Evolutionary conservation across 2,113 vertebrate species (phyloP).

Genomic region (Microcebus ravelobensis): DNA sequence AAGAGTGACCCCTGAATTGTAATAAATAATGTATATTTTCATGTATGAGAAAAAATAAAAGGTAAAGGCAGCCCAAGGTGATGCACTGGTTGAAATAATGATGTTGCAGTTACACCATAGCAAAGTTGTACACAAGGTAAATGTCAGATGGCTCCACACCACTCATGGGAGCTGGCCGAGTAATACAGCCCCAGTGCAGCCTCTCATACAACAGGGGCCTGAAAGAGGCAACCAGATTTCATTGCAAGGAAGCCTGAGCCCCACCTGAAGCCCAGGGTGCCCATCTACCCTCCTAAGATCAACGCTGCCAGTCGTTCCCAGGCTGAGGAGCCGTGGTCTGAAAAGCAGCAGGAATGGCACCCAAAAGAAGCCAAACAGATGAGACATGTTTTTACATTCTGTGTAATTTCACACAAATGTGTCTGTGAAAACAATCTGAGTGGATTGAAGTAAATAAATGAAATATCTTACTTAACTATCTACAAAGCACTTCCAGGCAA

Average conservation of each 20-base stretch:
- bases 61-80: neutral
- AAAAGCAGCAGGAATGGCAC: neutral
- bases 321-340: neutral
- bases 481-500: neutral
- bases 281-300: neutral
- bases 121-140: neutral
- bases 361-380: neutral
- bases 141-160: neutral
- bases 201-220: neutral
- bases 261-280: neutral
- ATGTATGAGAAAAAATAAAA: neutral
- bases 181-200: neutral
- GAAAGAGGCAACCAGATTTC: neutral
- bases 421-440: neutral
- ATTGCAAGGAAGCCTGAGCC: neutral
- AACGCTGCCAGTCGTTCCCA: too few species aligned
- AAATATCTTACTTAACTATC: neutral
- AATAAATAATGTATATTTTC: constrained; percentile 28
- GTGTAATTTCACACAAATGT: neutral
- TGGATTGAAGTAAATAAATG: neutral
- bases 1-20: neutral
- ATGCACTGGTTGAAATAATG: neutral
- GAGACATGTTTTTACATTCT: neutral
- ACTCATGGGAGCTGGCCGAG: neutral
- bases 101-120: neutral